Evolutionary conservation across 2,888 invertebrate species (phyloP), one percentile per base, ranked within the genome.

Genomic region (Siphonodentalium dalli): DNA sequence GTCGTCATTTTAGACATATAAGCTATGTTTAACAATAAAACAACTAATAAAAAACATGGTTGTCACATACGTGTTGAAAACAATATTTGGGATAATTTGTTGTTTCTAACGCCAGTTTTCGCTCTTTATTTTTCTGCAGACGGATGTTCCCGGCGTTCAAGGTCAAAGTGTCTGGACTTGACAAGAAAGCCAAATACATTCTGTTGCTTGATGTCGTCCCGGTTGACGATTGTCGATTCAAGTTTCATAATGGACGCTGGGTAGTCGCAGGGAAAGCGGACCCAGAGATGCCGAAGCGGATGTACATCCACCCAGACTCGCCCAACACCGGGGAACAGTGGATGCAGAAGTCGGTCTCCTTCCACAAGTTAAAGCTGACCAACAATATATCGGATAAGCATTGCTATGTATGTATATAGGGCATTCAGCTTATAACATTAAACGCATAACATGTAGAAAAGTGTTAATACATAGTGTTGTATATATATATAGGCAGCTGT

Each of bases 121-220:
- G n/a, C 20, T 21, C 37, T 8, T 7, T 5, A 15, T 43, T 54
- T 31, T 37, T 37, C 51, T 89, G 65, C 89, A 98, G 97, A 87
- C 94, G 98, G 88, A 98, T 99, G 94, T 99, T 99, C 86, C 98
- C 98, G 79, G 95, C 98, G 86, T 97, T 93, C 91, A 97, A 97
- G 88, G 96, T 97, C 85, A 91, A 96, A 82, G 92, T 98, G 78
- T 92, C 93, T 81, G 98, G 98, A 75, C 86, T 99, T 86, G 97
- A 99, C 87, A 91, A 95, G 83, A 93, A 96, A 86, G 93, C 96
- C 82, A 99, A 99, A 87, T 98, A 99, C 88, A 96, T 97, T 84
- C 88, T 98, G 64, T 88, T 99, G 77, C 88, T 98, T 90, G 98
- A 99, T 87, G 95, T 98, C 84, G 95, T 97, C 75, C 95, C 97